Conservation (phyloP, 2,888 invertebrate genomes). For the Sminthurinus aureus region DNA sequence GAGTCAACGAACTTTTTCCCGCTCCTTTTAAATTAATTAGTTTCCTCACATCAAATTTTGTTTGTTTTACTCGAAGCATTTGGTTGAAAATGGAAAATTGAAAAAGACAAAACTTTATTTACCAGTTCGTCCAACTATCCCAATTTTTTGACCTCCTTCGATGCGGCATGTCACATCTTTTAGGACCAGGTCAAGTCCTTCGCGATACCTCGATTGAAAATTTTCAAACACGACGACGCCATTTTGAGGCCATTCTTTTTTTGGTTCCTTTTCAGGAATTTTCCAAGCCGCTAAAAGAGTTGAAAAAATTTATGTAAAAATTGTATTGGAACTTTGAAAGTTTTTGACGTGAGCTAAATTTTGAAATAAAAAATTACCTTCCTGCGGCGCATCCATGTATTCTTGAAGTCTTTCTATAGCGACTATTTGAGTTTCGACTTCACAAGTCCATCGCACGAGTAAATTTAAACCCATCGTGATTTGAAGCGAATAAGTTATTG, state of each 20-base stretch:
- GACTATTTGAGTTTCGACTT: slow-evolving; percentile 97
- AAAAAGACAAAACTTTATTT: no score
- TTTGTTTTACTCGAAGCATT: no score
- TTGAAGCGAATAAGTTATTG: slow-evolving; percentile 86
- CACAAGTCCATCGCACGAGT: slow-evolving; percentile 94
- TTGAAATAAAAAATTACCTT: no score
- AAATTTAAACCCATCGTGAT: slow-evolving; percentile 95
- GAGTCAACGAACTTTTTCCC: slow-evolving; percentile 89
- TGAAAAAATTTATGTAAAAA: no score
- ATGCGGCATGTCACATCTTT: slow-evolving; percentile 80
- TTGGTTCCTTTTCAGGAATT: slow-evolving; percentile 69
- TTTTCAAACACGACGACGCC: slow-evolving; percentile 83
- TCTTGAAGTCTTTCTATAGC: slow-evolving; percentile 97
- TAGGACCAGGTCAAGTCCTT: slow-evolving; percentile 85
- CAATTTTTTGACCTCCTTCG: slow-evolving; percentile 85
- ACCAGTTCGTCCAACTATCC: slow-evolving; percentile 74
- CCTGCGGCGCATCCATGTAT: slow-evolving; percentile 86
- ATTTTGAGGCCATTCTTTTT: slow-evolving; percentile 79
- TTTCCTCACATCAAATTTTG: no score
- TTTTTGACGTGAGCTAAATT: no score
- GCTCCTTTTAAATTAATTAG: no score
- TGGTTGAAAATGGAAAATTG: background rate
- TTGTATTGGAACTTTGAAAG: no score
- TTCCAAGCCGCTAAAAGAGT: no score
- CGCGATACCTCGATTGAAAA: slow-evolving; percentile 85